Conservation (phyloP, 2,797 vertebrate genomes). For the Dipus sagitta region DNA sequence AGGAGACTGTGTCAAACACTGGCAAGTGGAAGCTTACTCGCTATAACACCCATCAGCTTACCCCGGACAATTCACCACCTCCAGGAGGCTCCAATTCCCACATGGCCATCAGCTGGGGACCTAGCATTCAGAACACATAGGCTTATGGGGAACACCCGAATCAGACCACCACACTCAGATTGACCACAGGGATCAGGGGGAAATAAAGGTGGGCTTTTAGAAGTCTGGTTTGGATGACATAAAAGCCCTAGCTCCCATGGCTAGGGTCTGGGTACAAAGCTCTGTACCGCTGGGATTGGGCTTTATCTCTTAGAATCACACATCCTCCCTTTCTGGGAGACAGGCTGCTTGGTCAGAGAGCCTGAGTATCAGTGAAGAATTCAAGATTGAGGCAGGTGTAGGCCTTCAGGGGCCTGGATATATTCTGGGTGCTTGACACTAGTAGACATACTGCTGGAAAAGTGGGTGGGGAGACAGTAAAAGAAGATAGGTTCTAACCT, state of each 20-base stretch:
- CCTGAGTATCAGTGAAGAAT: not conserved
- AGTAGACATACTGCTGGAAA: not conserved
- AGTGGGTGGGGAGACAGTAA: not conserved
- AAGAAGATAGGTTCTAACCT: not conserved
- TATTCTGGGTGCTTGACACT: not conserved
- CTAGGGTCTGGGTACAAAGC: not conserved
- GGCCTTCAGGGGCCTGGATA: not conserved
- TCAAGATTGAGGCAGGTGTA: not conserved
- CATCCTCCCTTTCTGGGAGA: fast-evolving
- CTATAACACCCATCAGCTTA: too few species aligned
- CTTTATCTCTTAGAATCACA: not conserved
- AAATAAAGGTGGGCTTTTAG: not conserved
- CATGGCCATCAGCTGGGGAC: too few species aligned
- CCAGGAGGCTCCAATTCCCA: too few species aligned
- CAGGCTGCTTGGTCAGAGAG: not conserved
- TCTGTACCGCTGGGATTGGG: not conserved
- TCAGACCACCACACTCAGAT: not conserved
- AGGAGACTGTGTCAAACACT: too few species aligned
- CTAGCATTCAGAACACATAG: too few species aligned
- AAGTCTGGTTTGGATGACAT: not conserved
- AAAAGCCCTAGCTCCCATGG: not conserved
- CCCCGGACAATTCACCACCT: too few species aligned
- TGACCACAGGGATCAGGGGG: not conserved
- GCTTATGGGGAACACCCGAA: too few species aligned
- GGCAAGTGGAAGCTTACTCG: too few species aligned